Percentiles rank a stretch among this genome's conserved stretches.
phyloP scores from a whole-genome alignment of 2,797 vertebrate species.

The Brachyalestes nurse region DNA sequence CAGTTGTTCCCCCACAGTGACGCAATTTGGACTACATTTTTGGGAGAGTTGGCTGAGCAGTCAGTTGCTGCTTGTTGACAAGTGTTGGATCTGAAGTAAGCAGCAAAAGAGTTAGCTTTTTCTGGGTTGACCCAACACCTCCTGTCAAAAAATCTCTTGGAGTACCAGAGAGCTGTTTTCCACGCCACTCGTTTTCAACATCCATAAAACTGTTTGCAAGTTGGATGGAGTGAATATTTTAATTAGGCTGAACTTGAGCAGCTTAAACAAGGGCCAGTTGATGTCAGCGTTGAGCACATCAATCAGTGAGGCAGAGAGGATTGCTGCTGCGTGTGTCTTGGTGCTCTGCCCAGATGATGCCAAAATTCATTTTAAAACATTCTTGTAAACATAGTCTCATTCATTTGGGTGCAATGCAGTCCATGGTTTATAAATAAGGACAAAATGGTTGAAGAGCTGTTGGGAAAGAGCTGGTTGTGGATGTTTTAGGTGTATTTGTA shows the following conservation, averaged over 20 bases:
- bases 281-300: constrained; percentile 29
- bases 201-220: constrained; percentile 58
- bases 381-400: constrained; percentile 74
- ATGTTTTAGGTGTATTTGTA: not conserved
- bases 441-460: constrained; percentile 48
- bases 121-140: constrained; percentile 65
- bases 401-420: constrained; percentile 73
- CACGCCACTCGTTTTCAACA: constrained; percentile 76
- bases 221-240: constrained; percentile 42
- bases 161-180: constrained; percentile 74
- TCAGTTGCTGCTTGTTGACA: constrained; percentile 19
- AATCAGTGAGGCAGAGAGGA: constrained; percentile 28
- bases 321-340: constrained; percentile 11
- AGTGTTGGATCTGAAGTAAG: constrained; percentile 35
- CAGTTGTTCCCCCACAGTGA: not conserved
- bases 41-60: constrained; percentile 34
- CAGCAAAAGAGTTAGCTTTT: constrained; percentile 25
- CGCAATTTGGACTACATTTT: constrained; percentile 4
- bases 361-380: constrained; percentile 74
- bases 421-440: constrained; percentile 72
- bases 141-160: constrained; percentile 69
- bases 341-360: not conserved
- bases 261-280: constrained; percentile 29
- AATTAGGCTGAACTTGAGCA: constrained; percentile 38
- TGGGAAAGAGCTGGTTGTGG: not conserved